These are phyloP conservation scores for Rhinatrema bivittatum DNA, from an alignment of 2,797 vertebrate genomes.

Conservation along the genomic window DNA sequence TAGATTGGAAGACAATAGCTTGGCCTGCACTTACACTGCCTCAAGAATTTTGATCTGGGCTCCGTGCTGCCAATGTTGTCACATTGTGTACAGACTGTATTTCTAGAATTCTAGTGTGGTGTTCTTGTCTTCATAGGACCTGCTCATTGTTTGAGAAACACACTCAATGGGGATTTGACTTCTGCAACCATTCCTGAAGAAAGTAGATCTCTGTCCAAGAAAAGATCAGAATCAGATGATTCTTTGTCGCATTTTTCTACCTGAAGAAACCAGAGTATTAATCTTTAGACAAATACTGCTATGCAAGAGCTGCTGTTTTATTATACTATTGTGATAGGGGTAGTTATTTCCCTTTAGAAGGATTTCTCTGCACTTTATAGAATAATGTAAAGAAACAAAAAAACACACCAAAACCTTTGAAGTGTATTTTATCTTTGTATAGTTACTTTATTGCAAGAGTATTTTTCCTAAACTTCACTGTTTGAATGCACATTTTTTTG, in stretches of 20 bases:
- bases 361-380: constrained; percentile 82
- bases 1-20: too few relatives aligned
- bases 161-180: constrained; percentile 69
- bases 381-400: constrained; percentile 57
- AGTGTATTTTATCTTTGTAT: constrained; percentile 74
- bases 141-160: constrained; percentile 56
- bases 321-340: constrained; percentile 56
- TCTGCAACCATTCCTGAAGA: constrained; percentile 74
- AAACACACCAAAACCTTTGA: too few relatives aligned
- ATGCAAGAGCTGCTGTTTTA: constrained; percentile 72
- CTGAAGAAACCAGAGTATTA: constrained; percentile 53
- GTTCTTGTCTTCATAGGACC: constrained; percentile 52
- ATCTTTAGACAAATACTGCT: constrained; percentile 61
- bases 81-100: neutral
- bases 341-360: constrained; percentile 60
- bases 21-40: too few relatives aligned
- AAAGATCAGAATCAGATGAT: constrained; percentile 69
- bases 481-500: constrained; percentile 53
- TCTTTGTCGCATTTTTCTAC: constrained; percentile 60
- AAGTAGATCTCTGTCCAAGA: constrained; percentile 50
- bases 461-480: constrained; percentile 69
- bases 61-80: too few relatives aligned
- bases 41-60: too few relatives aligned
- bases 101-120: neutral
- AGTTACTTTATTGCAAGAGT: constrained; percentile 67